Evolutionary conservation across 2,888 invertebrate genomes (phyloP).

Genomic region (Thymelicus sylvestris): DNA sequence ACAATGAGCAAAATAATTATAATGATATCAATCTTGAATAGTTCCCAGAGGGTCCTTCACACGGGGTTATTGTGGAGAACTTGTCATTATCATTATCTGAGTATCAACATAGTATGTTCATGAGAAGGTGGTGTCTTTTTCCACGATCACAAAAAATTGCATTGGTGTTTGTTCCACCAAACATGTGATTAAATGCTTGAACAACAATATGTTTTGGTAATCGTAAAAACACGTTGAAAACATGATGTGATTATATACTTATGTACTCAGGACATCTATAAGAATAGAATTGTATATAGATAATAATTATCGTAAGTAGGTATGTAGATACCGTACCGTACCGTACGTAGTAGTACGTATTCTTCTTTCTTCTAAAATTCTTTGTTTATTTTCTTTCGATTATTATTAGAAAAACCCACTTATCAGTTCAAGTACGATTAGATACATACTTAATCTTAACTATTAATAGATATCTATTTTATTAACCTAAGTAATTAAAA

Average conservation of each 20-base stretch:
- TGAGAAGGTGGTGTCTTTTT: conserved; percentile 27
- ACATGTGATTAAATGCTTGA: background rate
- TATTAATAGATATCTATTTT: no score
- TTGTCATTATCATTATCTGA: conserved; percentile 28
- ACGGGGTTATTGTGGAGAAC: conserved; percentile 11
- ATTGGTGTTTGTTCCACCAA: conserved; percentile 14
- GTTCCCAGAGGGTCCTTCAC: conserved; percentile 43
- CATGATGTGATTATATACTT: background rate
- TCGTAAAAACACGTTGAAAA: background rate
- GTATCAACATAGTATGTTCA: conserved; percentile 29
- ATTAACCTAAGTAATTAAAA: no score
- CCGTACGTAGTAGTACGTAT: no score
- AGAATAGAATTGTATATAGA: no score
- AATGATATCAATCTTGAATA: conserved; percentile 46
- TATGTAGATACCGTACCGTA: no score
- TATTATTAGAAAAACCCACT: no score
- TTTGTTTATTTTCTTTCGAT: no score
- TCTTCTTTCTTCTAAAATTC: no score
- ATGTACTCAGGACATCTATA: no score
- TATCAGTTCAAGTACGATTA: no score
- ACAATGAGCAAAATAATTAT: conserved; percentile 44
- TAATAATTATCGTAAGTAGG: no score
- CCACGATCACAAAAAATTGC: conserved; percentile 23
- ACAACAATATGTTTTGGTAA: conserved; percentile 14
- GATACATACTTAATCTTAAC: no score